phyloP scores from a whole-genome alignment of 2,888 invertebrate genomes.

The Scaptomyza parva region DNA sequence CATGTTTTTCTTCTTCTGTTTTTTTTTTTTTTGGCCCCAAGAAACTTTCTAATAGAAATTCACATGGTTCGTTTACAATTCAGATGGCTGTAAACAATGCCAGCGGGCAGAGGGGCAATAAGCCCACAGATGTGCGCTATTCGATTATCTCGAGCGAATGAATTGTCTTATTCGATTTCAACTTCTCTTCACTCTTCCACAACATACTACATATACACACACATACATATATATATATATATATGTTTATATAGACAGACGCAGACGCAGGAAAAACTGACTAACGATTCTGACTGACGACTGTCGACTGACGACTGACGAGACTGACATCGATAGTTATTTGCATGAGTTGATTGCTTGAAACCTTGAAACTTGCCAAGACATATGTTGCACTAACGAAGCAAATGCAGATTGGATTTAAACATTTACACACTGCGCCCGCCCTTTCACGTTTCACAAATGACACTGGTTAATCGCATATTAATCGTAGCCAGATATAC shows the following conservation, averaged over 20 bases:
- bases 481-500: background rate
- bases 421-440: conserved; percentile 32
- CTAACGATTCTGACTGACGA: too few species aligned
- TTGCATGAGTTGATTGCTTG: conserved; percentile 75
- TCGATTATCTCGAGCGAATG: conserved; percentile 79
- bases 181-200: conserved; percentile 24
- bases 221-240: background rate
- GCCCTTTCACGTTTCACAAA: background rate
- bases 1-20: conserved; percentile 17
- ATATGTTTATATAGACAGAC: background rate
- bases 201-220: conserved; percentile 8
- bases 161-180: conserved; percentile 79
- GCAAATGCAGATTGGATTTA: conserved; percentile 56
- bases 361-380: conserved; percentile 64
- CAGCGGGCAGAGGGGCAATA: conserved; percentile 52
- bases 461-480: conserved; percentile 7
- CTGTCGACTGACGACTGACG: too few species aligned
- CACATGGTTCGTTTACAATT: conserved; percentile 65
- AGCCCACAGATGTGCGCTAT: conserved; percentile 70
- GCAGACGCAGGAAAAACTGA: too few species aligned
- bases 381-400: conserved; percentile 50
- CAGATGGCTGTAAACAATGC: conserved; percentile 69
- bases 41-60: conserved; percentile 59
- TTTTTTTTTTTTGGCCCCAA: conserved; percentile 19
- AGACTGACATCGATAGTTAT: conserved; percentile 64